These are phyloP conservation scores for Passer domesticus DNA, from an alignment of 2,113 vertebrate genomes.

Conservation along the genomic window DNA sequence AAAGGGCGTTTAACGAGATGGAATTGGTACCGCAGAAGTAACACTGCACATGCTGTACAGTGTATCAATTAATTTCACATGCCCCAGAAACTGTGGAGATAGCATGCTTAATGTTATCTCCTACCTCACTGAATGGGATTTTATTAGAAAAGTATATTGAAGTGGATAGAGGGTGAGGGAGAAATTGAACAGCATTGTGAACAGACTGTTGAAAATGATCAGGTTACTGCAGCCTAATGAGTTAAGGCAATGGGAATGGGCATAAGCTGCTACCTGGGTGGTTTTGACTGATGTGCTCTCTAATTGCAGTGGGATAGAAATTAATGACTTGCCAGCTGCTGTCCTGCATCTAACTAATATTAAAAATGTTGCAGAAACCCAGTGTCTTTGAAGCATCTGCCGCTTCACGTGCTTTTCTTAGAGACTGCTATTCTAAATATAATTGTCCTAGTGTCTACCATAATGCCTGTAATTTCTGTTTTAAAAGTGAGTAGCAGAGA, in stretches of 20 bases:
- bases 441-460: not conserved
- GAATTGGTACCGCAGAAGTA: not conserved
- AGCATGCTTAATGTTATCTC: not conserved
- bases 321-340: not conserved
- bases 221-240: not conserved
- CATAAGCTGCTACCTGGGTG: not conserved
- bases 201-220: not conserved
- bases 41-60: fast-evolving
- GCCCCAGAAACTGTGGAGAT: not conserved
- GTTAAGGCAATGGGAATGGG: not conserved
- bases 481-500: not conserved
- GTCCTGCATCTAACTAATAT: not conserved
- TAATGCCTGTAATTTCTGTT: not conserved
- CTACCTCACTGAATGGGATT: not conserved
- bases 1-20: not conserved
- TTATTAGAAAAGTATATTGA: not conserved
- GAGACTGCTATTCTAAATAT: not conserved
- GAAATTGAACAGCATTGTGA: not conserved
- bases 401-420: fast-evolving
- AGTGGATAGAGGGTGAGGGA: not conserved
- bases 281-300: not conserved
- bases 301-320: not conserved
- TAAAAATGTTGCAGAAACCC: not conserved
- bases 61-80: not conserved
- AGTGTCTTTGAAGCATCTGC: not conserved